phyloP scores from a whole-genome alignment of 2,797 vertebrate genomes.

The Phoebastria nigripes region DNA sequence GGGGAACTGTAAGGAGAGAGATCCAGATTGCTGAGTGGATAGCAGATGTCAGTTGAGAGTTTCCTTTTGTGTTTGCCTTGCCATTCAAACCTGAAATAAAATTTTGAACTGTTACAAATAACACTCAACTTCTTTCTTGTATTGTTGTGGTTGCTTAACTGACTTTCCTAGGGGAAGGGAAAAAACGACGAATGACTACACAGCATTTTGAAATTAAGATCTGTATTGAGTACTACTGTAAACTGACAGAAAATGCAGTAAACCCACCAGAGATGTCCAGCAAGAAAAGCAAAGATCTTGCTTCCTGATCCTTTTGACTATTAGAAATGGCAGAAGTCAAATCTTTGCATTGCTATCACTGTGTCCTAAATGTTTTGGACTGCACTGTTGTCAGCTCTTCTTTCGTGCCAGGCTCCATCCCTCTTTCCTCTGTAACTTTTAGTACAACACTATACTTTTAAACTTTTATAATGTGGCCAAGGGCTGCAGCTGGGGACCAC shows the following conservation, averaged over 20 bases:
- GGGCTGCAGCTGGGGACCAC: background rate
- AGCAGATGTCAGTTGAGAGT: slow-evolving; percentile 79
- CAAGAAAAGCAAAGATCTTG: background rate
- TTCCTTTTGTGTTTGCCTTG: slow-evolving; percentile 80
- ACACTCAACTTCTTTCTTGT: background rate
- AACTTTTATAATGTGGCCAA: background rate
- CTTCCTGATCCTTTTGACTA: background rate
- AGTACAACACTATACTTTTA: background rate
- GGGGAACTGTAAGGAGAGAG: slow-evolving; percentile 78
- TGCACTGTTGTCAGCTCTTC: background rate
- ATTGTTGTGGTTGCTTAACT: background rate
- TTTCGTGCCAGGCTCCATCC: background rate
- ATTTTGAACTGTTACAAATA: background rate
- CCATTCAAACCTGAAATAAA: slow-evolving; percentile 80
- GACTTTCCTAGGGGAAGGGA: background rate
- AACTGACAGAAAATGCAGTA: background rate
- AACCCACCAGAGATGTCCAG: background rate
- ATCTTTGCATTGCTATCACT: background rate
- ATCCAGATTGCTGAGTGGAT: slow-evolving; percentile 76
- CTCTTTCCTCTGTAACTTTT: background rate
- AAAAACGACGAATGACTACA: background rate
- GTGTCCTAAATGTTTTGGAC: background rate
- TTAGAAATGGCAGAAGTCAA: background rate
- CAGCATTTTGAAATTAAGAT: background rate
- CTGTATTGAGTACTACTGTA: background rate